Conservation (phyloP, 2,113 vertebrate species). For the Quiscalus mexicanus region DNA sequence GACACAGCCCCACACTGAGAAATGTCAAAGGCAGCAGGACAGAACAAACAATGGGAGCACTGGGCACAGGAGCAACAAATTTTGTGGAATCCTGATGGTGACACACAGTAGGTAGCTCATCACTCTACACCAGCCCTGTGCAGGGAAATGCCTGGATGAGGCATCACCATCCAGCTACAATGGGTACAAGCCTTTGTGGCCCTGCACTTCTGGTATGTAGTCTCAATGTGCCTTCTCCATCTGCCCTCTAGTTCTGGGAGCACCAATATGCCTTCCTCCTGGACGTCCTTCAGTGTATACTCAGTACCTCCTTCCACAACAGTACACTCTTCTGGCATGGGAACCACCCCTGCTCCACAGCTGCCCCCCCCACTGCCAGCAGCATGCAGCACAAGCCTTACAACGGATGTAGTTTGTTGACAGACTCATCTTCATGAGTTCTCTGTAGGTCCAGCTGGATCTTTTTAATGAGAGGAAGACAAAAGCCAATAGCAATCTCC, state of each 20-base stretch:
- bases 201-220: background rate
- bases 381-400: slow-evolving; percentile 58
- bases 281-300: background rate
- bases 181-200: background rate
- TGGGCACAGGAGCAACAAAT: background rate
- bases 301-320: background rate
- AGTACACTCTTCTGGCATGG: background rate
- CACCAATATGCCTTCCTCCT: background rate
- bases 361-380: background rate
- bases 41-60: background rate
- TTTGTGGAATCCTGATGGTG: background rate
- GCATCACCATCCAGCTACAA: background rate
- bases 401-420: slow-evolving; percentile 98
- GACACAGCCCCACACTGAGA: background rate
- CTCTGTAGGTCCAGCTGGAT: slow-evolving; percentile 95
- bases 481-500: slow-evolving; percentile 96
- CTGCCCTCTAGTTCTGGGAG: background rate
- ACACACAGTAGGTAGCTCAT: background rate
- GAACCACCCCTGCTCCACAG: background rate
- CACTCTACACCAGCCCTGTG: background rate
- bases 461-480: slow-evolving; percentile 94
- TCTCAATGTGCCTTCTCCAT: background rate
- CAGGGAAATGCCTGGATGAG: background rate
- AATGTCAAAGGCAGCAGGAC: background rate
- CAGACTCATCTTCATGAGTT: slow-evolving; percentile 97